phyloP scores from a whole-genome alignment of 2,113 vertebrate genomes.

The Chauna torquata region DNA sequence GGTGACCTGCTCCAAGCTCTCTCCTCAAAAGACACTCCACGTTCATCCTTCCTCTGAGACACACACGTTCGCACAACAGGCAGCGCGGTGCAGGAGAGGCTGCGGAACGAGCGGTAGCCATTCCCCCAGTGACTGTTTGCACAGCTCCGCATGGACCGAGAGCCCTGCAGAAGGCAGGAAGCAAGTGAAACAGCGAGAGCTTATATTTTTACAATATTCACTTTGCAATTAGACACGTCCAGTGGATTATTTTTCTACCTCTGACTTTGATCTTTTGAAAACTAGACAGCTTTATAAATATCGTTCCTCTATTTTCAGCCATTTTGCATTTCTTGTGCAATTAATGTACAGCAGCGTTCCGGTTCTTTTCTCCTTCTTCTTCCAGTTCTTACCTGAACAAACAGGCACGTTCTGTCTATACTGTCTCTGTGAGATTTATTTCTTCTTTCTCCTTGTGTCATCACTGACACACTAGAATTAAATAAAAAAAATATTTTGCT shows the following conservation, averaged over 20 bases:
- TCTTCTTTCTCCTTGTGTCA: neutral
- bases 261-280: conserved; percentile 25
- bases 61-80: fast-evolving
- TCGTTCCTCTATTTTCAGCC: conserved; percentile 26
- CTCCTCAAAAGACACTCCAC: fast-evolving
- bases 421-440: neutral
- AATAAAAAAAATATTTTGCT: neutral
- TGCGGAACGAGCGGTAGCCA: neutral
- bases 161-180: neutral
- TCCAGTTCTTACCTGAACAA: neutral
- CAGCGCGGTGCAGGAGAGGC: neutral
- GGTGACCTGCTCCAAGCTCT: neutral
- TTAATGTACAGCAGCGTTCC: neutral
- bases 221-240: neutral
- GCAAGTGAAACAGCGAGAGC: neutral
- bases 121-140: fast-evolving
- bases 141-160: neutral
- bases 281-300: neutral
- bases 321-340: conserved; percentile 48
- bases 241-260: neutral
- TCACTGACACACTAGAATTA: neutral
- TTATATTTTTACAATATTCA: fast-evolving
- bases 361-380: neutral
- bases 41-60: neutral
- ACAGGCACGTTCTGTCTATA: neutral